Percentiles rank a stretch among this genome's conserved stretches.
Conservation (phyloP, 2,888 invertebrate genomes). For the Drosophila affinis region DNA sequence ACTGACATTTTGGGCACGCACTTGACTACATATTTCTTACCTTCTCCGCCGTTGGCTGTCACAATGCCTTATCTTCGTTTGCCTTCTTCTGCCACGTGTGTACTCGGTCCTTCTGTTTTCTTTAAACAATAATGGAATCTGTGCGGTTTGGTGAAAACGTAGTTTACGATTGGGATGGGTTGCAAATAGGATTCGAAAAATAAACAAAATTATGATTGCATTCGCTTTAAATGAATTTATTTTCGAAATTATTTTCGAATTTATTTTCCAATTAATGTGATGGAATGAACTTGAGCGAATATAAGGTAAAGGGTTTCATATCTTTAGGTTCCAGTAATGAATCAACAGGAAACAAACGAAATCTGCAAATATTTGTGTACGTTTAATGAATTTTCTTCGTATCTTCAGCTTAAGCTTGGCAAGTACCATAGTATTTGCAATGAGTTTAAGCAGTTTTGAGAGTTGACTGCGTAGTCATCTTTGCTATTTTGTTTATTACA, state of each 20-base stretch:
- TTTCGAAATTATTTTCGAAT: background rate
- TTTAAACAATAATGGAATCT: no score
- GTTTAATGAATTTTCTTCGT: no score
- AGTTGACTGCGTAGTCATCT: constrained; percentile 52
- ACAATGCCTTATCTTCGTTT: constrained; percentile 56
- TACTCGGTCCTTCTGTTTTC: background rate
- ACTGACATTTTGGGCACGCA: constrained; percentile 77
- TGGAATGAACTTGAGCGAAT: background rate
- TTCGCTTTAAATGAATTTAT: background rate
- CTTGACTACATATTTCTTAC: constrained; percentile 39
- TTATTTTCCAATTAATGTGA: background rate
- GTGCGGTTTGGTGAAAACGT: constrained; percentile 1
- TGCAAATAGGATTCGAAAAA: no score
- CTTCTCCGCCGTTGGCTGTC: constrained; percentile 23
- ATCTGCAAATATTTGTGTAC: no score
- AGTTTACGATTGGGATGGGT: no score
- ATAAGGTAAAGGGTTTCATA: no score
- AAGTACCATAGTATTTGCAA: constrained; percentile 39
- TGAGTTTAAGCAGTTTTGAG: constrained; percentile 39
- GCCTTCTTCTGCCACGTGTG: constrained; percentile 4
- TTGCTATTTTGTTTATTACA: constrained; percentile 71
- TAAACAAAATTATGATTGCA: no score
- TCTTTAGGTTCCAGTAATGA: no score
- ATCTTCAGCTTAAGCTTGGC: background rate
- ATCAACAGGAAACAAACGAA: no score